Evolutionary conservation across 1,140 invertebrate species (phyloP).

Genomic region (Diuraphis noxia): DNA sequence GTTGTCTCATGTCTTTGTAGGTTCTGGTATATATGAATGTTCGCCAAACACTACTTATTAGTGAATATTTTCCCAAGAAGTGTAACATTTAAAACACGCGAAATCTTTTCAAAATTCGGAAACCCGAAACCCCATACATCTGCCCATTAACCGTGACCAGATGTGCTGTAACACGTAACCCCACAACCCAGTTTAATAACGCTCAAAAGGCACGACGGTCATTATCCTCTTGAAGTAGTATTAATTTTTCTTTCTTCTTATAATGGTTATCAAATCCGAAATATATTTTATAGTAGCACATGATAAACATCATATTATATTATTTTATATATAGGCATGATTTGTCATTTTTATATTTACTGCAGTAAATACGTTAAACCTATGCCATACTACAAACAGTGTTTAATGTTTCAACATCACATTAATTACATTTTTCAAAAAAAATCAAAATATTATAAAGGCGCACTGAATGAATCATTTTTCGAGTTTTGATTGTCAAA

Average conservation of each 20-base stretch:
- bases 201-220: constrained; percentile 26
- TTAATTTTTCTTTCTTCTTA: neutral
- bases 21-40: neutral
- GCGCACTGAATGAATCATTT: no score
- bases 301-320: neutral
- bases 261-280: neutral
- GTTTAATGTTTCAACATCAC: neutral
- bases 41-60: constrained; percentile 32
- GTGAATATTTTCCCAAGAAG: constrained; percentile 19
- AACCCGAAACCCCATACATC: constrained; percentile 45
- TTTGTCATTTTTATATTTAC: neutral
- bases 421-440: neutral
- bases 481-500: neutral
- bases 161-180: constrained; percentile 14
- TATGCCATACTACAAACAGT: neutral
- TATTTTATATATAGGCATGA: neutral
- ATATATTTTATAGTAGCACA: neutral
- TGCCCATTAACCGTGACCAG: constrained; percentile 35
- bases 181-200: constrained; percentile 1
- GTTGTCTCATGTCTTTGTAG: neutral
- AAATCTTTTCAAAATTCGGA: constrained; percentile 44
- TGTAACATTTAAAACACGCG: constrained; percentile 35
- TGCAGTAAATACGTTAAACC: neutral
- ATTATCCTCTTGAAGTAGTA: constrained; percentile 14
- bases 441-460: no score